Evolutionary conservation across 2,113 vertebrate genomes (phyloP).

Genomic region (Bombycilla garrulus): DNA sequence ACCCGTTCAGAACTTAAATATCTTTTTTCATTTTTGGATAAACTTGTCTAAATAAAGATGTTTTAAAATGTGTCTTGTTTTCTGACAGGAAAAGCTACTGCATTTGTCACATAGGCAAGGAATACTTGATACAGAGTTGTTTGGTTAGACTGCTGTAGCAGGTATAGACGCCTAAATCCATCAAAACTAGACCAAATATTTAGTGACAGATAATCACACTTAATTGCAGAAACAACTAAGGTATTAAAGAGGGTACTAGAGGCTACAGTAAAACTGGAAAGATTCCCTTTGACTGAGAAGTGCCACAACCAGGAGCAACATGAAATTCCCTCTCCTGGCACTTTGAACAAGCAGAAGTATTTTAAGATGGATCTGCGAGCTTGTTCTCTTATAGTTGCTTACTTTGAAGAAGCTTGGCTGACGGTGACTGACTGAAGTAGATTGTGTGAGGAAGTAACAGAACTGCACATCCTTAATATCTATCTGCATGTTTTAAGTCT

Average conservation of each 20-base stretch:
- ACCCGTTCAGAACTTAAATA: not conserved
- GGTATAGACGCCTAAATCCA: not conserved
- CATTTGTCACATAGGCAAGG: fast-evolving
- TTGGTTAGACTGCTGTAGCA: not conserved
- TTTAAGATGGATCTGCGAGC: not conserved
- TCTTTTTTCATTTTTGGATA: not conserved
- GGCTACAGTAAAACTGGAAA: not conserved
- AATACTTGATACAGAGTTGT: not conserved
- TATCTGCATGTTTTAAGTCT: not conserved
- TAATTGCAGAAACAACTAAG: not conserved
- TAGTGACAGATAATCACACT: not conserved
- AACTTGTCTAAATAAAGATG: not conserved
- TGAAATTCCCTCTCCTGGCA: not conserved
- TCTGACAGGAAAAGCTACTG: not conserved
- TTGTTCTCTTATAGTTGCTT: not conserved
- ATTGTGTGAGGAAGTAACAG: not conserved
- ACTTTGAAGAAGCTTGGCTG: not conserved
- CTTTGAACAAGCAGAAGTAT: not conserved
- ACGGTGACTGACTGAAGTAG: not conserved
- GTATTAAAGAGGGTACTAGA: not conserved
- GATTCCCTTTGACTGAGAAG: not conserved
- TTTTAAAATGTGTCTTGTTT: not conserved
- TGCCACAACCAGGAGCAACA: not conserved
- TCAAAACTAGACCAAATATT: not conserved
- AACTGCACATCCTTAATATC: not conserved